Conservation (phyloP, 2,113 vertebrate genomes). For the Cyprinodon brontotheroides region DNA sequence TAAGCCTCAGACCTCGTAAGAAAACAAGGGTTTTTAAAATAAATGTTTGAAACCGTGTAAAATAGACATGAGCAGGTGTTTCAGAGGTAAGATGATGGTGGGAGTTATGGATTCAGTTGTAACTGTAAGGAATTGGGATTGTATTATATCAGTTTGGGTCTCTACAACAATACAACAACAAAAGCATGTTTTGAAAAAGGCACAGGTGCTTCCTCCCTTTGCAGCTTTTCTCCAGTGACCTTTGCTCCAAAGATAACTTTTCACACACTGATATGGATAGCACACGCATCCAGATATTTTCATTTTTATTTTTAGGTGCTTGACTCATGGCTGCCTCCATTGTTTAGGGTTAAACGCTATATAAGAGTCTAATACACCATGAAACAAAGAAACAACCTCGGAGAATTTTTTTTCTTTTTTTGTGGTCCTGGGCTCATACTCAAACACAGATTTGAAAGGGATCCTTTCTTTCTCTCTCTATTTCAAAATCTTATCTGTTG, state of each 20-base stretch:
- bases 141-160: background rate
- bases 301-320: slow-evolving; percentile 58
- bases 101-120: no score
- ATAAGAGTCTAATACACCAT: slow-evolving; percentile 28
- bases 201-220: slow-evolving; percentile 67
- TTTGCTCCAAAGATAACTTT: slow-evolving; percentile 39
- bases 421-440: slow-evolving; percentile 22
- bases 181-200: slow-evolving; percentile 12
- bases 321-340: slow-evolving; percentile 50
- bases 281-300: slow-evolving; percentile 29
- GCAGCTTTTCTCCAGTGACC: slow-evolving; percentile 42
- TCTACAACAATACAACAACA: background rate
- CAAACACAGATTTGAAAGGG: slow-evolving; percentile 22
- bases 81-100: background rate
- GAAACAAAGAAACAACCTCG: slow-evolving; percentile 5
- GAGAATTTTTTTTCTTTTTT: slow-evolving; percentile 9
- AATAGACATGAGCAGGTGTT: background rate
- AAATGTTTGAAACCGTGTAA: background rate
- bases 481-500: slow-evolving; percentile 1
- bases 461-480: slow-evolving; percentile 19
- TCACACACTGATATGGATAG: slow-evolving; percentile 35
- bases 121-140: background rate
- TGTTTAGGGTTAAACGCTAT: slow-evolving; percentile 47
- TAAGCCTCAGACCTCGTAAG: background rate
- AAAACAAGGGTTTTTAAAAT: background rate